phyloP scores from a whole-genome alignment of 1,140 invertebrate genomes.

The Cryptotermes secundus region DNA sequence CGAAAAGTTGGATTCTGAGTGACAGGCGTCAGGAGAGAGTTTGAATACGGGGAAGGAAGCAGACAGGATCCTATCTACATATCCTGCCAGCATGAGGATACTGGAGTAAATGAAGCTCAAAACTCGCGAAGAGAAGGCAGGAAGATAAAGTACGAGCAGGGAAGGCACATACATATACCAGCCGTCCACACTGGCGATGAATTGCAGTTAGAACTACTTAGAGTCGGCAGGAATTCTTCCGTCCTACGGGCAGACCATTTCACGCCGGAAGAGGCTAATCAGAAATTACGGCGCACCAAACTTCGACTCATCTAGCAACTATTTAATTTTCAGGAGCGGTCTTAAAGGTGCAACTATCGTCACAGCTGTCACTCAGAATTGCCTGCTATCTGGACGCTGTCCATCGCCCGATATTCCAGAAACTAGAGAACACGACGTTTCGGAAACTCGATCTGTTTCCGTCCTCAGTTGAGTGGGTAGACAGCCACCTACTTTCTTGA shows the following conservation, averaged over 20 bases:
- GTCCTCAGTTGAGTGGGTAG: no score
- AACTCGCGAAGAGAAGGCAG: not conserved
- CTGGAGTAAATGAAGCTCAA: slow-evolving; percentile 18
- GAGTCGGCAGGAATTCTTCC: not conserved
- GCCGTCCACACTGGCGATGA: not conserved
- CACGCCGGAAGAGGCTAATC: not conserved
- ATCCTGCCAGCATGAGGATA: not conserved
- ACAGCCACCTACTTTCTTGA: no score
- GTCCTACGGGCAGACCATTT: not conserved
- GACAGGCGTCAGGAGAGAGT: not conserved
- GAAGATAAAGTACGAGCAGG: not conserved
- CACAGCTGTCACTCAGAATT: no score
- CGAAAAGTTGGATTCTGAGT: not conserved
- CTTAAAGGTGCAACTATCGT: no score
- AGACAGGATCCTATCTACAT: not conserved
- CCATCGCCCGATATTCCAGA: no score
- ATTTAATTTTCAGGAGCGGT: no score
- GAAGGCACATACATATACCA: not conserved
- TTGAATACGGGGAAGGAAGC: not conserved
- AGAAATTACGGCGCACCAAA: not conserved
- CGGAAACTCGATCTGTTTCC: no score
- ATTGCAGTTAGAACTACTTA: not conserved
- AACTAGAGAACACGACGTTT: no score
- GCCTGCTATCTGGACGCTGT: no score
- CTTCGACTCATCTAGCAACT: not conserved